These are phyloP conservation scores for Caretta caretta DNA, from an alignment of 2,113 vertebrate genomes.

Conservation along the genomic window DNA sequence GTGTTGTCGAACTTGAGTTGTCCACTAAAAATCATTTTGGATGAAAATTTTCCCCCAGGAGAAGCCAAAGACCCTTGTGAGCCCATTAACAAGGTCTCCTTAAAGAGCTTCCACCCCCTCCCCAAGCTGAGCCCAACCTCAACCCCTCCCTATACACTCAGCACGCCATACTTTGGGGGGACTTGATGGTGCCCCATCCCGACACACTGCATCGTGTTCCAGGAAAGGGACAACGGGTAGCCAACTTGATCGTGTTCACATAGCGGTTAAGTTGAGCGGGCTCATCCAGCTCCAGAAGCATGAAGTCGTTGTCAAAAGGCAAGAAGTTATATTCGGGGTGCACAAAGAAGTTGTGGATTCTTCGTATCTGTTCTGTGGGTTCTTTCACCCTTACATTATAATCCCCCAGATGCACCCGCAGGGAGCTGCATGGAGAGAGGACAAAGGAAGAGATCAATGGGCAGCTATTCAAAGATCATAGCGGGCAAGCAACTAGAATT, in stretches of 20 bases:
- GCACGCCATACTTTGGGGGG: constrained; percentile 62
- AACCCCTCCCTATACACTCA: neutral
- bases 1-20: neutral
- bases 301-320: constrained; percentile 78
- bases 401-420: constrained; percentile 25
- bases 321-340: constrained; percentile 55
- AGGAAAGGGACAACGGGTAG: constrained; percentile 74
- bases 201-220: constrained; percentile 81
- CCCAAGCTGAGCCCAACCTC: neutral
- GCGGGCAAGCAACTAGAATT: neutral
- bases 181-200: constrained; percentile 85
- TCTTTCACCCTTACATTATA: constrained; percentile 26
- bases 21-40: neutral
- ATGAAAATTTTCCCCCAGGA: neutral
- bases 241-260: constrained; percentile 79
- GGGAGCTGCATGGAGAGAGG: constrained; percentile 15
- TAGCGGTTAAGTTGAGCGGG: constrained; percentile 78
- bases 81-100: neutral
- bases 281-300: constrained; percentile 81
- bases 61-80: neutral
- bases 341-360: constrained; percentile 10
- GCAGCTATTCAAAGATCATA: neutral
- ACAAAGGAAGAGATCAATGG: neutral
- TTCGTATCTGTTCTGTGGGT: constrained; percentile 11
- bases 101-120: neutral